Evolutionary conservation across 2,113 vertebrate genomes (phyloP).

Genomic region (Phaethornis superciliosus): DNA sequence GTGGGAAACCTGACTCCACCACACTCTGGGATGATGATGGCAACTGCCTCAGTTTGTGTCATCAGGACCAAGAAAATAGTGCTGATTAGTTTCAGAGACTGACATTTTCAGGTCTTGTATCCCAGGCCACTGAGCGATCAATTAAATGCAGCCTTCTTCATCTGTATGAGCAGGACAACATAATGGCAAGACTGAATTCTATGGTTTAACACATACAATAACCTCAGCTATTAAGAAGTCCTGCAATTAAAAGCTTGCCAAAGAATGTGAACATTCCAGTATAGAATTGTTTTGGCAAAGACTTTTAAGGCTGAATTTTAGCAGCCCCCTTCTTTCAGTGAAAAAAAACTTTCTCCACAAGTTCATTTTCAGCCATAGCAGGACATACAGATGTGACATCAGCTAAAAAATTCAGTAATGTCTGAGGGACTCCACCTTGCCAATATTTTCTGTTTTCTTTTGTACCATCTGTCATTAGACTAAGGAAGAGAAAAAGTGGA

Average conservation of each 20-base stretch:
- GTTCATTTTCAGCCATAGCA: slow-evolving; percentile 5
- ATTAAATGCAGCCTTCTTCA: neutral
- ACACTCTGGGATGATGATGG: accelerated
- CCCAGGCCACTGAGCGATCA: neutral
- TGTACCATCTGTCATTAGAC: neutral
- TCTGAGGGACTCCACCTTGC: slow-evolving; percentile 73
- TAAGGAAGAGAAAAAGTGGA: neutral
- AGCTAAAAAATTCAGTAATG: slow-evolving; percentile 78
- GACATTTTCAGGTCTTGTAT: neutral
- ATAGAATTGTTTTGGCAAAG: neutral
- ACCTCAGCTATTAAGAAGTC: neutral
- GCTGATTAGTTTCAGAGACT: neutral
- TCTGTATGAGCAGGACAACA: neutral
- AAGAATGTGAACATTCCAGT: neutral
- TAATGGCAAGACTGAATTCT: neutral
- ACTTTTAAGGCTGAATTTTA: neutral
- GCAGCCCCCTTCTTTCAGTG: neutral
- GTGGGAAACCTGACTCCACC: neutral
- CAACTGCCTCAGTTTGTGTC: neutral
- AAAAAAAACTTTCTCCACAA: slow-evolving; percentile 5
- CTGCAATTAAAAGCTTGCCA: neutral
- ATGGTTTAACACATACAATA: neutral
- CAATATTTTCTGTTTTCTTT: slow-evolving; percentile 71
- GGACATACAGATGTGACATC: slow-evolving; percentile 65
- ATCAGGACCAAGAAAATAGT: neutral